phyloP scores from a whole-genome alignment of 2,797 vertebrate species.

The Emydoidea blandingii region DNA sequence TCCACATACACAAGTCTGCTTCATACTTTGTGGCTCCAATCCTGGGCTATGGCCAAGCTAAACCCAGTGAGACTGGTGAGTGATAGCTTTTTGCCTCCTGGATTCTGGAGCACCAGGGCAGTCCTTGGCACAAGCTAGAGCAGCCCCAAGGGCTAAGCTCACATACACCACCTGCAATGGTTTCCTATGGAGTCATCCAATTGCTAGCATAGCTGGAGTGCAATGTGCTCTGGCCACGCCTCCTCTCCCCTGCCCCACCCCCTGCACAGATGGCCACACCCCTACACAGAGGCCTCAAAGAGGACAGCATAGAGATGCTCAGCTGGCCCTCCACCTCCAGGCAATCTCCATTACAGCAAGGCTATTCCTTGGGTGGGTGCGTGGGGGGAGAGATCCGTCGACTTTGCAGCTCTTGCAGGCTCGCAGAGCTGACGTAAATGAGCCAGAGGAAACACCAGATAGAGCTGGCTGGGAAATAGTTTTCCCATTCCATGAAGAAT shows the following conservation, averaged over 20 bases:
- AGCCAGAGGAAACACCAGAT: neutral
- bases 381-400: rapidly evolving
- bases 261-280: neutral
- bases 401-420: neutral
- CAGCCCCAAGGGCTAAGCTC: neutral
- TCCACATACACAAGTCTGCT: neutral
- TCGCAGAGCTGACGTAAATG: neutral
- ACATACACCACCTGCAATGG: neutral
- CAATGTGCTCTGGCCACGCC: neutral
- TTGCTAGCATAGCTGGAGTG: neutral
- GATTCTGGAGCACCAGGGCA: neutral
- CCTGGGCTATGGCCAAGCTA: neutral
- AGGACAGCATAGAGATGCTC: neutral
- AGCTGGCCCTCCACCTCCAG: neutral
- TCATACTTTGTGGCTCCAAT: too few relatives aligned
- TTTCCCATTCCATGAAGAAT: neutral
- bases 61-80: neutral
- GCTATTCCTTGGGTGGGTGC: neutral
- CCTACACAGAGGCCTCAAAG: neutral
- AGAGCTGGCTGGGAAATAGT: neutral
- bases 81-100: neutral
- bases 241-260: neutral
- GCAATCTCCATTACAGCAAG: neutral
- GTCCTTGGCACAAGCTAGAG: neutral
- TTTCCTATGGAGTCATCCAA: neutral